Evolutionary conservation across 2,113 vertebrate species (phyloP).

Genomic region (Cebidichthys violaceus): DNA sequence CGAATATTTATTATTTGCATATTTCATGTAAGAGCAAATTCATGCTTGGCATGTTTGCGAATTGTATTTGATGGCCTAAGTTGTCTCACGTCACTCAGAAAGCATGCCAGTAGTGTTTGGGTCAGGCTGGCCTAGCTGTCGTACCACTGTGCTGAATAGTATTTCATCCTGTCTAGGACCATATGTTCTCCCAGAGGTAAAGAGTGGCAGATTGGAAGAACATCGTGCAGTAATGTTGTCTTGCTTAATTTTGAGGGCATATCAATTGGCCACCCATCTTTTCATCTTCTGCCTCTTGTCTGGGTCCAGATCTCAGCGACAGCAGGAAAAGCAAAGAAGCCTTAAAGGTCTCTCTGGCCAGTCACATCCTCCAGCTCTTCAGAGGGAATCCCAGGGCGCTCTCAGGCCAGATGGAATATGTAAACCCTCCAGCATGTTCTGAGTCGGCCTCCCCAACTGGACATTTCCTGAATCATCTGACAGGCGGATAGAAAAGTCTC

Average conservation of each 20-base stretch:
- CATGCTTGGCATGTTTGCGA: constrained; percentile 1
- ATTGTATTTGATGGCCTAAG: not conserved
- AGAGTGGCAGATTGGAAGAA: constrained; percentile 37
- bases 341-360: constrained; percentile 23
- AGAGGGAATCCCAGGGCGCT: constrained; percentile 11
- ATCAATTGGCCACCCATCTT: constrained; percentile 10
- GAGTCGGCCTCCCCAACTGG: not conserved
- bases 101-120: constrained; percentile 44
- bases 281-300: constrained; percentile 28
- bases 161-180: constrained; percentile 45
- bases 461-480: constrained; percentile 18
- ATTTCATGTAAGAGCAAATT: not conserved
- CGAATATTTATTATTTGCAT: not conserved
- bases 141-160: constrained; percentile 45
- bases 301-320: constrained; percentile 37
- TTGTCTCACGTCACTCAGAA: constrained; percentile 35
- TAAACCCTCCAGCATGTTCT: constrained; percentile 43
- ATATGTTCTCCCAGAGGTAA: constrained; percentile 30
- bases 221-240: constrained; percentile 15
- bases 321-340: constrained; percentile 40
- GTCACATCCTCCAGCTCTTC: constrained; percentile 25
- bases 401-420: constrained; percentile 55
- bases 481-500: not conserved
- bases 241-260: constrained; percentile 25
- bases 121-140: constrained; percentile 24